These are phyloP conservation scores for Germaria angustata DNA, from an alignment of 2,888 invertebrate genomes.

Conservation along the genomic window DNA sequence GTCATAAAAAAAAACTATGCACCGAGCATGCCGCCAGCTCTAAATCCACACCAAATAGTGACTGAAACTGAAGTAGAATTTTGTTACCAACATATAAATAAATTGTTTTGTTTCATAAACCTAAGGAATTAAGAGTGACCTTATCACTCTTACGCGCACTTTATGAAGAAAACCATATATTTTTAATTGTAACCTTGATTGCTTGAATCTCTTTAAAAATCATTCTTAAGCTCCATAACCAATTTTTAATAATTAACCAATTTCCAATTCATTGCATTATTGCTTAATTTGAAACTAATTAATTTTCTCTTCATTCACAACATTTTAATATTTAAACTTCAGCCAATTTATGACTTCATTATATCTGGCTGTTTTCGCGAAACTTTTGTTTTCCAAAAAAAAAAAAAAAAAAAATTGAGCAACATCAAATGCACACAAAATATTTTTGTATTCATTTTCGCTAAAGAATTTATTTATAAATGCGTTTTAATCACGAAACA, in stretches of 20 bases:
- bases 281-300: slow-evolving; percentile 25
- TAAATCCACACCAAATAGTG: too few relatives aligned
- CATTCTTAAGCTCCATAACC: too few relatives aligned
- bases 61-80: too few relatives aligned
- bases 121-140: too few relatives aligned
- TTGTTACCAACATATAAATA: too few relatives aligned
- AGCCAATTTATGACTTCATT: slow-evolving; percentile 44
- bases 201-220: too few relatives aligned
- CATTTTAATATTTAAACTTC: slow-evolving; percentile 12
- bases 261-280: background rate
- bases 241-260: background rate
- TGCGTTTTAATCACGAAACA: slow-evolving; percentile 53
- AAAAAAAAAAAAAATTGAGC: background rate
- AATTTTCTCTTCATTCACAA: background rate
- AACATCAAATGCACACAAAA: background rate
- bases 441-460: slow-evolving; percentile 23
- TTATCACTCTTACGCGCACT: background rate
- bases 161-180: background rate
- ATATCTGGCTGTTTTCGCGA: background rate
- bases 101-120: too few relatives aligned
- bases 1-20: too few relatives aligned
- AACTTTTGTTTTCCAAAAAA: background rate
- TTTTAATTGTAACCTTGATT: background rate
- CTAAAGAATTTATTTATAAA: slow-evolving; percentile 31
- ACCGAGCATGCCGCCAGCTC: too few relatives aligned